Base-by-base conservation (phyloP, 2,888 invertebrate species). In the Drosophila mimica region DNA sequence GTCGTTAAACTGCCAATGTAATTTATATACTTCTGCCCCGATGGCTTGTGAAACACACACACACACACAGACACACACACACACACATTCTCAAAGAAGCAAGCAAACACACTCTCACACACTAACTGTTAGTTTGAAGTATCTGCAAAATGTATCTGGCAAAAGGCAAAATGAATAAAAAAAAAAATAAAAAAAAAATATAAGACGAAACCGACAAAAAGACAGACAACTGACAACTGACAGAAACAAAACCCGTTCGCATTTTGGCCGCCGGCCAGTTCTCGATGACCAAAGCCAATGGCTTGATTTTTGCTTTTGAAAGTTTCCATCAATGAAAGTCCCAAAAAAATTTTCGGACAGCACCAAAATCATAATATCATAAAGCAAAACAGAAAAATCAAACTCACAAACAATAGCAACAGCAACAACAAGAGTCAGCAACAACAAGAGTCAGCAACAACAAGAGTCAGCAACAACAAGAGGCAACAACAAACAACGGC, bases 311-410 rank as follows among this genome's bases (percentile, higher is more conserved):
- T 36, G 57, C 63, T 82, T 75, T 89, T 84, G 85, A 85, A 85
- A 89, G 89, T 85, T 89, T 89, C 89, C 78, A 89, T 85, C 89
- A 85, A 85, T 85, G 85, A 85, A 85, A 85, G 85, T 89, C 88
- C 70, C 52, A 58, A 17, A 63, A 63, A 60, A 59, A 59, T 36
- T 59, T 52, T 58, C 43, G 31, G 38, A 60, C 53, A 64, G n/a
- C 52, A 40, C 48, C 56, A 52, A 61, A 62, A 70, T 31, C 66
- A 71, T 66, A 67, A 76, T 63, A 59, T 66, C 66, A 76, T 76
- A 76, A 72, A 46, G 46, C 46, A 25, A 53, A 67, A 64, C 46
- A 48, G 46, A 66, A n/a, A 67, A 58, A 25, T 25, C 49, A 15
- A 58, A 67, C 70, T 33, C 65, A 38, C 49, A 64, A 67, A 52